These are phyloP conservation scores for Mythimna pallens DNA, from an alignment of 2,888 invertebrate species.

Conservation along the genomic window DNA sequence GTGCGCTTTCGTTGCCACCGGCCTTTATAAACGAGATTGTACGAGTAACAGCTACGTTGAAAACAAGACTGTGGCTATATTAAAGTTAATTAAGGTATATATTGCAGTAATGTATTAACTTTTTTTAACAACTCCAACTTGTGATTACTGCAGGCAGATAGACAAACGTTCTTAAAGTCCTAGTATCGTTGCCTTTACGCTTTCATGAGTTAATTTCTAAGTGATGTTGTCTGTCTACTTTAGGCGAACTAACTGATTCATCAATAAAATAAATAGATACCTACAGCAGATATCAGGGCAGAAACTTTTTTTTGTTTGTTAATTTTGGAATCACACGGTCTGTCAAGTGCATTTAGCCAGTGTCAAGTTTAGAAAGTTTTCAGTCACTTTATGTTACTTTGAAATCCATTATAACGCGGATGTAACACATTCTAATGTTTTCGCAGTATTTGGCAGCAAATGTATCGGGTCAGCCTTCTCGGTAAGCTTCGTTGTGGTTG, in stretches of 20 bases:
- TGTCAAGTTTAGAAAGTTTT: no score
- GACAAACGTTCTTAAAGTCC: not conserved
- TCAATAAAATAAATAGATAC: not conserved
- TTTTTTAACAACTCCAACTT: not conserved
- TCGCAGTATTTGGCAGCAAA: no score
- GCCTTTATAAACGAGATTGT: constrained; percentile 9
- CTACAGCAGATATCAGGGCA: not conserved
- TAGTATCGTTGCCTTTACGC: not conserved
- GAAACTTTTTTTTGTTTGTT: no score
- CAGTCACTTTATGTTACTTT: no score
- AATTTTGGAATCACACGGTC: no score
- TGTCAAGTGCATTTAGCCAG: no score
- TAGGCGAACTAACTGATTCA: not conserved
- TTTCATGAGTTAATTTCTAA: not conserved
- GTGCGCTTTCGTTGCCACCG: constrained; percentile 4
- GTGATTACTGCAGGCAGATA: not conserved
- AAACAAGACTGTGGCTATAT: constrained; percentile 1
- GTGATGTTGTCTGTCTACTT: not conserved
- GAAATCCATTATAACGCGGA: no score
- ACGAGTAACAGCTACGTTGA: not conserved
- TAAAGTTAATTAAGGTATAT: not conserved
- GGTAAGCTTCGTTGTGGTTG: no score
- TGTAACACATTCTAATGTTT: no score
- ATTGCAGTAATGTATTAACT: not conserved
- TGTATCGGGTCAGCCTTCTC: no score